Percentiles rank a stretch among this genome's conserved stretches.
These are phyloP conservation scores for Scaptomyza flava DNA, from an alignment of 2,888 invertebrate species.

Conservation along the genomic window DNA sequence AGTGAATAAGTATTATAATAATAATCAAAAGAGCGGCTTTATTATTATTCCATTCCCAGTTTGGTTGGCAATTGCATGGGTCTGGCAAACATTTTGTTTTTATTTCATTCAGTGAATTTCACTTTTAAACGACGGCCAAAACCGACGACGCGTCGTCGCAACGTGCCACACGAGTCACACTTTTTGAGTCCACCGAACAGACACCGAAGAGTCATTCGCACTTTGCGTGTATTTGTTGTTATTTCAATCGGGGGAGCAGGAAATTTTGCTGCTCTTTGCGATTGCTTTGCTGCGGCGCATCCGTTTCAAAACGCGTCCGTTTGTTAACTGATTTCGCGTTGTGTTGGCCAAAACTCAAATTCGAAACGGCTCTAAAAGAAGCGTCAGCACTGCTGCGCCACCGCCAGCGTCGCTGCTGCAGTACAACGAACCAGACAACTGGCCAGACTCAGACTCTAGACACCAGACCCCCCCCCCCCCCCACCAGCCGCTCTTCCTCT, in stretches of 20 bases:
- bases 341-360: constrained; percentile 76
- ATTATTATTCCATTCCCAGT: constrained; percentile 23
- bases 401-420: constrained; percentile 31
- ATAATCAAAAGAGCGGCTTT: constrained; percentile 18
- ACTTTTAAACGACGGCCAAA: constrained; percentile 62
- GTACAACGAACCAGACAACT: constrained; percentile 66
- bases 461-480: constrained; percentile 17
- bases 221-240: constrained; percentile 20
- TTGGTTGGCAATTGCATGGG: constrained; percentile 40
- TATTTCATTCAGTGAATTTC: constrained; percentile 77
- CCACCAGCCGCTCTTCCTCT: not conserved
- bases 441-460: constrained; percentile 45
- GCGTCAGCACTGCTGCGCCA: constrained; percentile 23
- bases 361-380: constrained; percentile 70
- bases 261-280: constrained; percentile 27
- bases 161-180: constrained; percentile 23
- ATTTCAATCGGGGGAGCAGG: constrained; percentile 54
- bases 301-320: constrained; percentile 82
- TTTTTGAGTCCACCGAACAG: constrained; percentile 20
- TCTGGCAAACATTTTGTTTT: constrained; percentile 51
- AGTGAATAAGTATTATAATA: constrained; percentile 41
- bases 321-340: constrained; percentile 83
- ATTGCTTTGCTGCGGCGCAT: constrained; percentile 54
- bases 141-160: constrained; percentile 9
- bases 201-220: constrained; percentile 50